phyloP scores from a whole-genome alignment of 2,113 vertebrate species.

The Apistogramma diplotaenia region DNA sequence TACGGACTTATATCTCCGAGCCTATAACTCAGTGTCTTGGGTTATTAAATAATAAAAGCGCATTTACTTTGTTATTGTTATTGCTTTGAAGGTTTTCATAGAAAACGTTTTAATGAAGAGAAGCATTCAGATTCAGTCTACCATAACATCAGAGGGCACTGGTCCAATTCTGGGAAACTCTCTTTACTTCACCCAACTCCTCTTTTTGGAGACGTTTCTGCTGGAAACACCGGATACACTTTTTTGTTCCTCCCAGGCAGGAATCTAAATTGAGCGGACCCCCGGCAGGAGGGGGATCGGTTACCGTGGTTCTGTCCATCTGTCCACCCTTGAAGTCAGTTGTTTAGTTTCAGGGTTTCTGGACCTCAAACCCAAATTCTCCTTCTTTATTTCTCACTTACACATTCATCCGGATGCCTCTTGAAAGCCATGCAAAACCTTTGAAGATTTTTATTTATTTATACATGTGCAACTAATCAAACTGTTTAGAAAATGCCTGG shows the following conservation, averaged over 20 bases:
- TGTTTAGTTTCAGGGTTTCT: not conserved
- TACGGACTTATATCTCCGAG: not conserved
- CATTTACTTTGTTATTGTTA: not conserved
- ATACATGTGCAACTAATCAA: not conserved
- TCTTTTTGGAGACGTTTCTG: not conserved
- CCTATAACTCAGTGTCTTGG: not conserved
- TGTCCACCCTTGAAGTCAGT: not conserved
- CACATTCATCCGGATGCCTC: not conserved
- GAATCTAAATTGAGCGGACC: not conserved
- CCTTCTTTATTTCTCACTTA: not conserved
- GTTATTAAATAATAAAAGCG: not conserved
- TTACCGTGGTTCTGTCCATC: not conserved
- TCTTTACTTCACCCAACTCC: not conserved
- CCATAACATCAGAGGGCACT: rapidly evolving
- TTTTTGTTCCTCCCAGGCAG: not conserved
- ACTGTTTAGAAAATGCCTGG: not conserved
- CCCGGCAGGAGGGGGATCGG: not conserved
- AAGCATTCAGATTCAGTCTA: rapidly evolving
- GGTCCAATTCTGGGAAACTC: not conserved
- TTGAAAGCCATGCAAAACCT: not conserved
- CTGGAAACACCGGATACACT: not conserved
- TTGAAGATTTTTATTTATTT: slow-evolving; percentile 1
- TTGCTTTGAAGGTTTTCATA: not conserved
- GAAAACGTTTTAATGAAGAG: not conserved
- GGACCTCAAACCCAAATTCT: not conserved